A percentile compares a stretch with the other conserved stretches of the same genome.
Conservation (phyloP, 2,113 vertebrate genomes). For the Nibea albiflora region DNA sequence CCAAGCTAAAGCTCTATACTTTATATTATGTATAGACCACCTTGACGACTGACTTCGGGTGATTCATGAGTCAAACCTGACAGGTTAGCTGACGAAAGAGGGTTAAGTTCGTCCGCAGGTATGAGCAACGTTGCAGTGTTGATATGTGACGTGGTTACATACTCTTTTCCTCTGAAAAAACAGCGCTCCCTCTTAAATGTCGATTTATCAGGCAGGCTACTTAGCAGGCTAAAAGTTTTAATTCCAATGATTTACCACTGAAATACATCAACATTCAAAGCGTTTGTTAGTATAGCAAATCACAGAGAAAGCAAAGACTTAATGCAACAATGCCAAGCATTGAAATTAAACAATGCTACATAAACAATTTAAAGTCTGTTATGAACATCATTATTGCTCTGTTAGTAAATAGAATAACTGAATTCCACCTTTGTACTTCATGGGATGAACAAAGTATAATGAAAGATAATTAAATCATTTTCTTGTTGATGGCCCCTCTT, state of each 20-base stretch:
- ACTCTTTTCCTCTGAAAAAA: too few relatives aligned
- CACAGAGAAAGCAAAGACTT: not conserved
- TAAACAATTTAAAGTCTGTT: not conserved
- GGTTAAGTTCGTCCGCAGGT: too few relatives aligned
- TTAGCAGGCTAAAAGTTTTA: not conserved
- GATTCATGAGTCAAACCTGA: too few relatives aligned
- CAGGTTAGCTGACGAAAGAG: too few relatives aligned
- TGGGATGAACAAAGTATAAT: not conserved
- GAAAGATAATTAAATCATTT: not conserved
- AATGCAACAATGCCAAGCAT: not conserved
- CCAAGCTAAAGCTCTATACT: too few relatives aligned
- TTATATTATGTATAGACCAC: too few relatives aligned
- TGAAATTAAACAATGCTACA: conserved; percentile 13
- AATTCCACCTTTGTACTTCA: too few relatives aligned
- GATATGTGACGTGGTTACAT: too few relatives aligned
- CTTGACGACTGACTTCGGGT: too few relatives aligned
- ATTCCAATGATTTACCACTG: conserved; percentile 1
- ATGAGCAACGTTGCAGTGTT: too few relatives aligned
- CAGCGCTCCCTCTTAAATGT: not conserved
- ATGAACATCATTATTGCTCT: not conserved
- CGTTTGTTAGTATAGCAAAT: not conserved
- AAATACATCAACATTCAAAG: too few relatives aligned
- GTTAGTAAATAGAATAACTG: too few relatives aligned
- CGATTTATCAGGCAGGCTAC: not conserved
- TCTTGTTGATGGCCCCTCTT: not conserved